Evolutionary conservation across 2,888 invertebrate species (phyloP).

Genomic region (Cosmia trapezina): DNA sequence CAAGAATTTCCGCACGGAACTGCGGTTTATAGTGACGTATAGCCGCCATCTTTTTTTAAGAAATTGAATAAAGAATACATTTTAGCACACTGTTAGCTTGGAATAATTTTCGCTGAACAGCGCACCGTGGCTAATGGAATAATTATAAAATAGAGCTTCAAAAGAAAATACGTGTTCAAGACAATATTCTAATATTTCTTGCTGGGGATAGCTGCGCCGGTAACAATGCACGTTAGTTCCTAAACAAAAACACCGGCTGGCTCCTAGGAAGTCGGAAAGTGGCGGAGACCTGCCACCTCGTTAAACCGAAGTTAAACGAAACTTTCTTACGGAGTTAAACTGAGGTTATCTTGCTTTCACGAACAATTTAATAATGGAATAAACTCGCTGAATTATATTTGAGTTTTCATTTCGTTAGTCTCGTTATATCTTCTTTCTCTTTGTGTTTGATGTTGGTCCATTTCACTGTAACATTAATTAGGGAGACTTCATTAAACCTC

Average conservation of each 20-base stretch:
- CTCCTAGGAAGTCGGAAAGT: slow-evolving; percentile 62
- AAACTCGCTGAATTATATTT: slow-evolving; percentile 83
- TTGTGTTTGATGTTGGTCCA: slow-evolving; percentile 64
- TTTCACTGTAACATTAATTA: slow-evolving; percentile 67
- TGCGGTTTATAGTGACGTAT: slow-evolving; percentile 23
- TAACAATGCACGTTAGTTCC: slow-evolving; percentile 62
- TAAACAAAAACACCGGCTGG: slow-evolving; percentile 67
- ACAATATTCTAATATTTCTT: slow-evolving; percentile 43
- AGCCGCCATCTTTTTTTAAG: slow-evolving; percentile 18
- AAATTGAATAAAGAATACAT: slow-evolving; percentile 42
- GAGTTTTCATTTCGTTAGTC: slow-evolving; percentile 77
- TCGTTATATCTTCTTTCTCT: slow-evolving; percentile 66
- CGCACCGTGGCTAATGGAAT: slow-evolving; percentile 14
- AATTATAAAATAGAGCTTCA: slow-evolving; percentile 26
- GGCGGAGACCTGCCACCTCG: slow-evolving; percentile 71
- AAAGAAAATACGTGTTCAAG: slow-evolving; percentile 30
- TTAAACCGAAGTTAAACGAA: slow-evolving; percentile 74
- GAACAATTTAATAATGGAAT: slow-evolving; percentile 88
- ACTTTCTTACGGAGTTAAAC: slow-evolving; percentile 71
- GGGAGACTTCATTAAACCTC: slow-evolving; percentile 66
- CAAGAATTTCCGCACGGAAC: slow-evolving; percentile 17
- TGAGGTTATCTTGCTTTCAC: slow-evolving; percentile 86
- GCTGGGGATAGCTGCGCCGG: slow-evolving; percentile 29
- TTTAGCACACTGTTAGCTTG: slow-evolving; percentile 27
- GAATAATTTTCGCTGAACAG: slow-evolving; percentile 29